phyloP scores from a whole-genome alignment of 1,140 invertebrate species.

The Eumeta japonica region DNA sequence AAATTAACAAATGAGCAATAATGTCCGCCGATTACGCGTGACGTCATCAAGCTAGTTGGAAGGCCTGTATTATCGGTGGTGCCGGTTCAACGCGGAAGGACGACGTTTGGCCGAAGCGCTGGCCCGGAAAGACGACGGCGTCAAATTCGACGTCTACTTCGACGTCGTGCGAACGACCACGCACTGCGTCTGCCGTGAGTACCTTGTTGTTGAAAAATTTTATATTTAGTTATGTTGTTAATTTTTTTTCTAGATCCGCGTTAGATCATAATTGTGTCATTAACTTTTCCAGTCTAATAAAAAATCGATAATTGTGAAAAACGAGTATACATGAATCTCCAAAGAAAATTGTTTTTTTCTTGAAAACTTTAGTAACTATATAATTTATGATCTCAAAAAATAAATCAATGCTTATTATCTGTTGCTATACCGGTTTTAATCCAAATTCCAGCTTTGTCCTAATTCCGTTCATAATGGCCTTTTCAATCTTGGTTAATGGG shows the following conservation, averaged over 20 bases:
- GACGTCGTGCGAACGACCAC: constrained; percentile 11
- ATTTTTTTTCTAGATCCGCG: background rate
- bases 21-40: no score
- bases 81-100: constrained; percentile 12
- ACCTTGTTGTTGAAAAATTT: constrained; percentile 1
- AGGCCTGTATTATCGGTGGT: no score
- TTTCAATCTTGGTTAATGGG: no score
- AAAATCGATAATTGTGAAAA: background rate
- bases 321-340: background rate
- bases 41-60: no score
- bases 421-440: no score
- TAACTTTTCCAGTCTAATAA: background rate
- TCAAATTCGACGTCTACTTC: constrained; percentile 8
- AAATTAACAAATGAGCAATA: no score
- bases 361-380: no score
- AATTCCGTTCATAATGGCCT: no score
- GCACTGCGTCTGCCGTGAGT: constrained; percentile 15
- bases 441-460: no score
- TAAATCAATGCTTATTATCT: background rate
- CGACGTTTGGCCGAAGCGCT: background rate
- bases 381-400: no score
- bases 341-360: no score
- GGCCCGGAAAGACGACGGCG: background rate
- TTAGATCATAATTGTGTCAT: background rate
- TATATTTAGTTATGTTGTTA: background rate